Evolutionary conservation across 2,888 invertebrate genomes (phyloP), one percentile per base, ranked within the genome.

Genomic region (Palloptera scutellata): DNA sequence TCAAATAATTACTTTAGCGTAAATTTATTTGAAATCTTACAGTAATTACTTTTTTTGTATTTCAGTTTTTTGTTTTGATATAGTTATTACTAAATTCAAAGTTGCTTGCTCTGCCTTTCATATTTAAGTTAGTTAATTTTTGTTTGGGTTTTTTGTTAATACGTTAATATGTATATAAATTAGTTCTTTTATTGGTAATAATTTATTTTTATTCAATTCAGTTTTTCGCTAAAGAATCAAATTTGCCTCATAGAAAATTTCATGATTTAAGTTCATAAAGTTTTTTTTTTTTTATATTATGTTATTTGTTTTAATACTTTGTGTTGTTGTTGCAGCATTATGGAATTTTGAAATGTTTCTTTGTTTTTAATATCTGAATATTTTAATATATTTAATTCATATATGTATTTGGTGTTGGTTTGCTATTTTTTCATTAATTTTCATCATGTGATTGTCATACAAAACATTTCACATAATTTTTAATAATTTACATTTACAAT

Each of bases 391-490:
- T 13, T 58, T 12, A 41, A 10, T 40, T 55, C 51, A 15, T 55
- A 12, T 20, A n/a, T 57, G 59, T 65, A 5, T 12, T 48, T 48
- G 55, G 12, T 43, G 53, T 64, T 59, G 71, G 69, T 70, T 70
- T 67, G 45, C 10, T 68, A 69, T 66, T 65, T 70, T 62, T 73
- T 62, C 66, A 68, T 62, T 67, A 70, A 15, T 75, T 78, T 78
- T 79, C 79, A 78, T 82, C 82, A 84, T 84, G 84, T 84, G 84
- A 84, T 84, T 84, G 84, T 84, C 84, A 84, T 84, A 84, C 84
- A 84, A 84, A 84, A 84, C 84, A 84, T 84, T 83, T 84, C 84
- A 84, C 84, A 84, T 83, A 83, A 82, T 79, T 81, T 30, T 77
- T 77, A 81, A 79, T 79, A 80, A 81, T 80, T 78, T 83, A 83